Conservation (phyloP, 2,797 vertebrate genomes). For the Phrynocephalus forsythii region DNA sequence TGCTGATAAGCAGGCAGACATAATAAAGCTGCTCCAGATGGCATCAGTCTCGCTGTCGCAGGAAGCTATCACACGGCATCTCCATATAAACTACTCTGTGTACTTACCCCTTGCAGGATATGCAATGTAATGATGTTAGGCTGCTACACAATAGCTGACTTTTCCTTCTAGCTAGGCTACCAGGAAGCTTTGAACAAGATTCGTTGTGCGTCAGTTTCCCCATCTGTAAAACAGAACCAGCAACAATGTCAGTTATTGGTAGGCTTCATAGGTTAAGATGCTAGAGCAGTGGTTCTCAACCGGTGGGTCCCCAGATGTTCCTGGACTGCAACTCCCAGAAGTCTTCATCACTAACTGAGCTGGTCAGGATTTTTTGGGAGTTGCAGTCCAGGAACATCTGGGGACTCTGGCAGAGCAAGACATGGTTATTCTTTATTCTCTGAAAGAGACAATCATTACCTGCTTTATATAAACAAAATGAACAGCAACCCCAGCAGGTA, state of each 20-base stretch:
- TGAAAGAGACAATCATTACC: no score
- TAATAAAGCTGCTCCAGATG: not conserved
- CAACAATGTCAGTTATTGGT: not conserved
- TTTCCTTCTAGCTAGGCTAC: not conserved
- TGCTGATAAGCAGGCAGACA: not conserved
- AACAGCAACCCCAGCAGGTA: no score
- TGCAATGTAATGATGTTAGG: not conserved
- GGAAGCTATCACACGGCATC: not conserved
- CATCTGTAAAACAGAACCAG: constrained; percentile 29
- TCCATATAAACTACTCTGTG: not conserved
- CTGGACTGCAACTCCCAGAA: no score
- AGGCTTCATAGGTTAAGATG: no score
- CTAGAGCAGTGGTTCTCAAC: not conserved
- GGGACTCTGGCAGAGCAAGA: no score
- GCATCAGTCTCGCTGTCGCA: not conserved
- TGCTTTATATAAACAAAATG: no score
- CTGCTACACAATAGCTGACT: not conserved
- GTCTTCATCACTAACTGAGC: no score
- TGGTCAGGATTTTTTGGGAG: no score
- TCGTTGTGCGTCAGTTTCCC: not conserved
- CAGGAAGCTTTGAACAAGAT: not conserved
- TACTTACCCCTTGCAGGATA: constrained; percentile 9
- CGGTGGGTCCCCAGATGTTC: no score
- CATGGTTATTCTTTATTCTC: no score
- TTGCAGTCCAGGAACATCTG: no score